Conservation (phyloP, 2,888 invertebrate species). For the Lypha dubia region DNA sequence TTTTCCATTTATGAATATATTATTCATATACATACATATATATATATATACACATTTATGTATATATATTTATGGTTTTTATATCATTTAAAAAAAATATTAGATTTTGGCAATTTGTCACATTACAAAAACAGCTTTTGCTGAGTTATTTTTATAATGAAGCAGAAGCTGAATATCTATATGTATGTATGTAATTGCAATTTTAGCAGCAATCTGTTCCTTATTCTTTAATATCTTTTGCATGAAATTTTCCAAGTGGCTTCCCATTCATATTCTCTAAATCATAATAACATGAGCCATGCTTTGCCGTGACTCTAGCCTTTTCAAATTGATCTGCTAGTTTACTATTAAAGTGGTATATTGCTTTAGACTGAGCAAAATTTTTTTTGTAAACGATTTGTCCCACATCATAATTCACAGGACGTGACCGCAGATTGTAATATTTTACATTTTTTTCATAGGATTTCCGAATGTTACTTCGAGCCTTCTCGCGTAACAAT, state of each 20-base stretch:
- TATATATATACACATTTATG: no score
- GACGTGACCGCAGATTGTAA: slow-evolving; percentile 7
- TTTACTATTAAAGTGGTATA: background rate
- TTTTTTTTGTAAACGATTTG: slow-evolving; percentile 24
- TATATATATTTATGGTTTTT: no score
- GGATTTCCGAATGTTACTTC: background rate
- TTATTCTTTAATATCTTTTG: background rate
- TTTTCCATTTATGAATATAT: no score
- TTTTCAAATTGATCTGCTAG: background rate
- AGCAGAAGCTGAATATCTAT: no score
- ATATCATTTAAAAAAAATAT: no score
- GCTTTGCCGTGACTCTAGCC: background rate
- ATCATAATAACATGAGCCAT: background rate
- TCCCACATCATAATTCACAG: background rate
- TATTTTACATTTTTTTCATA: slow-evolving; percentile 12
- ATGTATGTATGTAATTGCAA: no score
- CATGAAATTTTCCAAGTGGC: background rate
- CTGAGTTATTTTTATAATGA: no score
- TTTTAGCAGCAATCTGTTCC: no score
- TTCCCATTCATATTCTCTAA: background rate
- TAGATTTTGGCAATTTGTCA: no score
- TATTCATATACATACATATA: no score
- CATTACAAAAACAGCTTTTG: no score
- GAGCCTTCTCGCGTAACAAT: background rate
- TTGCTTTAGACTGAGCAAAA: background rate